phyloP scores from a whole-genome alignment of 2,113 vertebrate genomes.

The Paradisaea rubra region DNA sequence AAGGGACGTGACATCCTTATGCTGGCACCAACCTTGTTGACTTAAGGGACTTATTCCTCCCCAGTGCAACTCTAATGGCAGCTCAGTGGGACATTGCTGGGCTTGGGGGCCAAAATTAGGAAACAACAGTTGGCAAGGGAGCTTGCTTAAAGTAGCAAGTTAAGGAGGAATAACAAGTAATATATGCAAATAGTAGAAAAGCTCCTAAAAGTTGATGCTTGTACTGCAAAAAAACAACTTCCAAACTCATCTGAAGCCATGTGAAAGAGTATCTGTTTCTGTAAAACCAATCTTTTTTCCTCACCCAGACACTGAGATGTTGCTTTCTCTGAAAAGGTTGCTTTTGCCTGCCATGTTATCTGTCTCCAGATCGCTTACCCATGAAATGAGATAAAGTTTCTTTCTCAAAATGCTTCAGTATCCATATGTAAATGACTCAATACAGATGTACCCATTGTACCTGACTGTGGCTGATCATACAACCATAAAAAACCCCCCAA shows the following conservation, averaged over 20 bases:
- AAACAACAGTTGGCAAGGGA: background rate
- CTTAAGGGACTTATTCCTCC: background rate
- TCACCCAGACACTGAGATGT: background rate
- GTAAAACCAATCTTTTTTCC: background rate
- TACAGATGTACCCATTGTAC: background rate
- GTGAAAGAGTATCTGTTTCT: background rate
- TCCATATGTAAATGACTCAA: background rate
- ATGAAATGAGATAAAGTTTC: background rate
- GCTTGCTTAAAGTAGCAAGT: background rate
- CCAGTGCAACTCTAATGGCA: background rate
- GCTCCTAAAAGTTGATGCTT: background rate
- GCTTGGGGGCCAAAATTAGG: background rate
- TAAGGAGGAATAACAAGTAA: background rate
- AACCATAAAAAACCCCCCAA: fast-evolving
- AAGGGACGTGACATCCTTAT: background rate
- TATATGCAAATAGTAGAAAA: background rate
- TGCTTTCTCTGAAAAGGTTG: background rate
- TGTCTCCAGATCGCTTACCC: background rate
- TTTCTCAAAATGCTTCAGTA: background rate
- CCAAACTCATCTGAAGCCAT: background rate
- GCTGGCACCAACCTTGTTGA: background rate
- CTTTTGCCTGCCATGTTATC: background rate
- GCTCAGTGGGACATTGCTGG: background rate
- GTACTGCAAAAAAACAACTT: background rate
- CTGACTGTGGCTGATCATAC: background rate